phyloP scores from a whole-genome alignment of 2,113 vertebrate species.

The Ptychochromis oligacanthus region DNA sequence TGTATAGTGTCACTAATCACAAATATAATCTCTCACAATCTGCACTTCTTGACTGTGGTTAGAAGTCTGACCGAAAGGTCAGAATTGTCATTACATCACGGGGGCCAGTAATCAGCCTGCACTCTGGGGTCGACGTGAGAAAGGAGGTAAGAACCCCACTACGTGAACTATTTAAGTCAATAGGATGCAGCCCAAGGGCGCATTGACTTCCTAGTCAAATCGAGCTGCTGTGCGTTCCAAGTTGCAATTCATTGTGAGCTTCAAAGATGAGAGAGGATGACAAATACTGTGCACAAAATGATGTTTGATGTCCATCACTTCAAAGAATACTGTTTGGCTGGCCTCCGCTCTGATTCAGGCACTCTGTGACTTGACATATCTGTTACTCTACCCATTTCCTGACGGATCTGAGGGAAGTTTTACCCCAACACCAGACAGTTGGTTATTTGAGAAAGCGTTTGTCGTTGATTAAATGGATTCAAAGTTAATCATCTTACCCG shows the following conservation, averaged over 20 bases:
- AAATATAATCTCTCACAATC: neutral
- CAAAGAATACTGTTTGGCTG: constrained; percentile 33
- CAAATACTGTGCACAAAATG: constrained; percentile 44
- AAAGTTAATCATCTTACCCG: constrained; percentile 76
- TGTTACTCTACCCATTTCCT: constrained; percentile 32
- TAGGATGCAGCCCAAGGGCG: constrained; percentile 69
- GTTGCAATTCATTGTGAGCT: constrained; percentile 22
- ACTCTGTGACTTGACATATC: constrained; percentile 50
- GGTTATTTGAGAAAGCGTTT: constrained; percentile 62
- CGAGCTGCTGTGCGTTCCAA: constrained; percentile 26
- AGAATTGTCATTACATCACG: constrained; percentile 14
- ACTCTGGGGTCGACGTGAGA: constrained; percentile 24
- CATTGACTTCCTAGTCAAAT: constrained; percentile 62
- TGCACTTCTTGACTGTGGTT: neutral
- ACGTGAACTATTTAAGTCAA: constrained; percentile 59
- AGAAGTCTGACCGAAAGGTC: constrained; percentile 19
- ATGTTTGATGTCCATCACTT: constrained; percentile 56
- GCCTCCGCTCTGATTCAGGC: constrained; percentile 23
- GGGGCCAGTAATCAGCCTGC: constrained; percentile 22
- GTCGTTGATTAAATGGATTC: constrained; percentile 77
- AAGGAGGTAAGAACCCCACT: constrained; percentile 32
- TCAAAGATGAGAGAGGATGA: constrained; percentile 27
- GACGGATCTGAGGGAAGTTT: constrained; percentile 61
- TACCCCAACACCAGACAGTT: constrained; percentile 49
- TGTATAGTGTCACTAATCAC: neutral